These are phyloP conservation scores for Apus apus DNA, from an alignment of 2,113 vertebrate species.

Conservation along the genomic window DNA sequence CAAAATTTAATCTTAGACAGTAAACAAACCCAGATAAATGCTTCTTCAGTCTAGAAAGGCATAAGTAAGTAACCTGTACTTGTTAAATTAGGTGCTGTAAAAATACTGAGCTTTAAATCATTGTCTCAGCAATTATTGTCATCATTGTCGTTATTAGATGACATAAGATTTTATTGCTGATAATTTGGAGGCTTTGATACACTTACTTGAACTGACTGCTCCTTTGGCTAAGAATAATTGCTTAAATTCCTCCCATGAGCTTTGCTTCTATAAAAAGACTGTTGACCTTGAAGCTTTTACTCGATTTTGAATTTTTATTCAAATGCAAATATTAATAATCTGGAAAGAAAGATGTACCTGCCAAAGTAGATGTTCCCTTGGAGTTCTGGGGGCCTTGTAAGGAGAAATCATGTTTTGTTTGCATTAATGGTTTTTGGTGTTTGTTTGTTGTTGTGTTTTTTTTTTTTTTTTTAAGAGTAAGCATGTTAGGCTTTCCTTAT, in stretches of 20 bases:
- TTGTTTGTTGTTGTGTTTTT: too few relatives aligned
- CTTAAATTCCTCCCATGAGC: slow-evolving; percentile 43
- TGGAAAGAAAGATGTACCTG: not conserved
- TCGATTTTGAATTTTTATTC: slow-evolving; percentile 50
- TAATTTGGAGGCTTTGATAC: slow-evolving; percentile 57
- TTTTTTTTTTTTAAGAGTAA: not conserved
- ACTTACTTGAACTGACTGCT: slow-evolving; percentile 49
- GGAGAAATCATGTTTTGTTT: not conserved
- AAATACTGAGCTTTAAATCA: slow-evolving; percentile 30
- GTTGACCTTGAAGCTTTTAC: slow-evolving; percentile 49
- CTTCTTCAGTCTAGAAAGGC: not conserved
- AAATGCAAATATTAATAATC: slow-evolving; percentile 18
- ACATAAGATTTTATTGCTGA: slow-evolving; percentile 65
- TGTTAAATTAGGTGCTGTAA: slow-evolving; percentile 16
- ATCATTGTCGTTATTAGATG: slow-evolving; percentile 12
- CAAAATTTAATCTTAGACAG: not conserved
- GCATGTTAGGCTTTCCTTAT: not conserved
- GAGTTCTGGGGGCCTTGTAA: not conserved
- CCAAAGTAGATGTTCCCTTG: not conserved
- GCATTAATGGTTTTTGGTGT: not conserved
- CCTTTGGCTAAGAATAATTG: slow-evolving; percentile 60
- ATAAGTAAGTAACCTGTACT: slow-evolving; percentile 9
- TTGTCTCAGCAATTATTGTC: slow-evolving; percentile 14
- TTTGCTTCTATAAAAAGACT: slow-evolving; percentile 52
- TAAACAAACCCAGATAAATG: not conserved